phyloP scores from a whole-genome alignment of 1,140 invertebrate species.

The Drosophila nebulosa region DNA sequence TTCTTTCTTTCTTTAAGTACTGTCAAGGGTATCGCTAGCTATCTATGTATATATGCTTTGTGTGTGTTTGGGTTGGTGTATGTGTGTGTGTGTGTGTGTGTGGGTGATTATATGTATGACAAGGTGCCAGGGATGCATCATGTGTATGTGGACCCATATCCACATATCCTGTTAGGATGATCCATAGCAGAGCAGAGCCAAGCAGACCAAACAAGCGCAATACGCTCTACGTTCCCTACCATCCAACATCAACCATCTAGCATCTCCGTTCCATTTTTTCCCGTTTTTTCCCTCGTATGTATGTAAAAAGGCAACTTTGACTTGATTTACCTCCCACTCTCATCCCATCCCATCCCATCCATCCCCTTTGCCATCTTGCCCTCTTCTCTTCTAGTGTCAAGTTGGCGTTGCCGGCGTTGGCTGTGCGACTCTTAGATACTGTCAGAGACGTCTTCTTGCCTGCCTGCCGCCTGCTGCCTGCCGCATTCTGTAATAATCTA shows the following conservation, averaged over 20 bases:
- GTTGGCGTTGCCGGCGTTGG: conserved; percentile 56
- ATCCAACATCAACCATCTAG: neutral
- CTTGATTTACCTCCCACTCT: conserved; percentile 31
- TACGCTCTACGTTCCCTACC: conserved; percentile 24
- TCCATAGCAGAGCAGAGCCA: conserved; percentile 12
- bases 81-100: conserved; percentile 6
- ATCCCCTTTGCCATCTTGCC: neutral
- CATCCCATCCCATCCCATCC: neutral
- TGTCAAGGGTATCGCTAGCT: conserved; percentile 78
- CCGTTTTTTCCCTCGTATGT: neutral
- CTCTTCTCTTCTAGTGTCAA: conserved; percentile 48
- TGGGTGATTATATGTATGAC: conserved; percentile 65
- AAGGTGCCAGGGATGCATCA: conserved; percentile 49
- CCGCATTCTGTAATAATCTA: conserved; percentile 74
- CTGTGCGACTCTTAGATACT: conserved; percentile 68
- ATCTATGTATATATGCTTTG: conserved; percentile 6
- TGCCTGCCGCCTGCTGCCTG: conserved; percentile 6
- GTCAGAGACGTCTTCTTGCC: conserved; percentile 28
- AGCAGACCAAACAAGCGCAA: conserved; percentile 48
- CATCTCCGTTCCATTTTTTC: neutral
- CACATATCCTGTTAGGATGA: conserved; percentile 7
- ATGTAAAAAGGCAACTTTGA: conserved; percentile 21
- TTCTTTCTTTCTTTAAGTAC: conserved; percentile 56
- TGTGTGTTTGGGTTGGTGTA: conserved; percentile 10
- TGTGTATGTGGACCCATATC: conserved; percentile 7